Evolutionary conservation across 1,140 invertebrate species (phyloP).

Genomic region (Brachystomella parvula): DNA sequence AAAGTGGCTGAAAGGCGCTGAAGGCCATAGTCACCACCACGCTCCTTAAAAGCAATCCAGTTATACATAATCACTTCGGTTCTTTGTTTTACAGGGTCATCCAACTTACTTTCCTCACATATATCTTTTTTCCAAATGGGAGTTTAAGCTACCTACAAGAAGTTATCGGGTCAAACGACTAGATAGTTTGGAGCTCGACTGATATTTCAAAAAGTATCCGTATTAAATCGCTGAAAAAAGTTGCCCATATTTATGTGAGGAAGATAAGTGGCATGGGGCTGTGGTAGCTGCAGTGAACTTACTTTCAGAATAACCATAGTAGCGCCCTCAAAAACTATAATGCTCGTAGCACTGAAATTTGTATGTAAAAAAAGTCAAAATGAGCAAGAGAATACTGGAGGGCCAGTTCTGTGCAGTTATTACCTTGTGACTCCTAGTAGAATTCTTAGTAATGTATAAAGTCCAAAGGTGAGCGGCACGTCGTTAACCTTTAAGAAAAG

Average conservation of each 20-base stretch:
- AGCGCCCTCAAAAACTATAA: conserved; percentile 74
- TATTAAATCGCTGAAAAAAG: conserved; percentile 1
- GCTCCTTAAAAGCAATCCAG: conserved; percentile 38
- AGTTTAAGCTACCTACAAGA: too few species aligned
- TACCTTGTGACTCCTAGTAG: too few species aligned
- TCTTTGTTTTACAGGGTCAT: too few species aligned
- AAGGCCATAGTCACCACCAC: conserved; percentile 69
- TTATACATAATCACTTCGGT: too few species aligned
- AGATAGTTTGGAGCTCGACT: conserved; percentile 59
- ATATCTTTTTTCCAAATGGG: conserved; percentile 69
- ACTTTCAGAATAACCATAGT: conserved; percentile 65
- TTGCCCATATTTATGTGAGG: too few species aligned
- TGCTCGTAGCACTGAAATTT: conserved; percentile 56
- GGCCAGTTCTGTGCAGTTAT: too few species aligned
- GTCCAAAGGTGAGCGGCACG: too few species aligned
- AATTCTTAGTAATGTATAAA: too few species aligned
- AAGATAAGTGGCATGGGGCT: too few species aligned
- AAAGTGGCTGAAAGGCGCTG: conserved; percentile 69
- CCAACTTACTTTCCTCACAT: too few species aligned
- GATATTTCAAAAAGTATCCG: neutral
- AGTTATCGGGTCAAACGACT: conserved; percentile 66
- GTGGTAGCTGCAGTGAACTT: conserved; percentile 58
- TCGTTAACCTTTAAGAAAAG: conserved; percentile 1
- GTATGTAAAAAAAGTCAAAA: conserved; percentile 40
- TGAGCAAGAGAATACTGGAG: neutral